Evolutionary conservation across 2,888 invertebrate species (phyloP).

Genomic region (Chrysolina americana): DNA sequence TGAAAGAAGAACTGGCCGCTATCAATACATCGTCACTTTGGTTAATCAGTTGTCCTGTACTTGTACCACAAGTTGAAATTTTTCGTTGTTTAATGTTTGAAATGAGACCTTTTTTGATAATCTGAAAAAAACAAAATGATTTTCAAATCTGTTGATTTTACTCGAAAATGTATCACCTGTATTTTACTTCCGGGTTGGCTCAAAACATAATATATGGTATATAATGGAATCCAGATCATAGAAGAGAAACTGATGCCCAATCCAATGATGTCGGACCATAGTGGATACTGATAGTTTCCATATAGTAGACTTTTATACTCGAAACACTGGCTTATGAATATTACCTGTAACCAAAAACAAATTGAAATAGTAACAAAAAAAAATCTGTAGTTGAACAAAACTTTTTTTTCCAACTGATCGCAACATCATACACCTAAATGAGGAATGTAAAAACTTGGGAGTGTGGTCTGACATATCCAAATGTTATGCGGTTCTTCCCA

Average conservation of each 20-base stretch:
- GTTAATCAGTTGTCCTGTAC: constrained; percentile 70
- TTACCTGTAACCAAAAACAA: constrained; percentile 69
- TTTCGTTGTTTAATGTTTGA: constrained; percentile 70
- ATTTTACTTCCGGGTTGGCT: constrained; percentile 71
- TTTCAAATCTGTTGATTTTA: too few relatives aligned
- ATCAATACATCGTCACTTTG: constrained; percentile 70
- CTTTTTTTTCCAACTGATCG: too few relatives aligned
- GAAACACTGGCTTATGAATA: constrained; percentile 76
- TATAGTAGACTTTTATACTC: constrained; percentile 75
- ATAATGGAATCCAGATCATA: constrained; percentile 78
- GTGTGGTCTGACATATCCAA: too few relatives aligned
- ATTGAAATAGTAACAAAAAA: too few relatives aligned
- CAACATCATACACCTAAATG: too few relatives aligned
- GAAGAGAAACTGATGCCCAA: constrained; percentile 75
- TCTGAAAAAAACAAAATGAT: constrained; percentile 66
- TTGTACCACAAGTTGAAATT: constrained; percentile 69
- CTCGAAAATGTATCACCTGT: constrained; percentile 67
- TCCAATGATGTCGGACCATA: constrained; percentile 76
- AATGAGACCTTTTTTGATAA: constrained; percentile 69
- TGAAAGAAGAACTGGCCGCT: constrained; percentile 52
- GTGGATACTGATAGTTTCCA: constrained; percentile 74
- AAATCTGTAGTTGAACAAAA: too few relatives aligned
- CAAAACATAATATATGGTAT: constrained; percentile 75
- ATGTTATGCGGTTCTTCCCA: too few relatives aligned
- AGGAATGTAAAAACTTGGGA: too few relatives aligned